These are phyloP conservation scores for Nycticebus coucang DNA, from an alignment of 2,113 vertebrate species.

Conservation along the genomic window DNA sequence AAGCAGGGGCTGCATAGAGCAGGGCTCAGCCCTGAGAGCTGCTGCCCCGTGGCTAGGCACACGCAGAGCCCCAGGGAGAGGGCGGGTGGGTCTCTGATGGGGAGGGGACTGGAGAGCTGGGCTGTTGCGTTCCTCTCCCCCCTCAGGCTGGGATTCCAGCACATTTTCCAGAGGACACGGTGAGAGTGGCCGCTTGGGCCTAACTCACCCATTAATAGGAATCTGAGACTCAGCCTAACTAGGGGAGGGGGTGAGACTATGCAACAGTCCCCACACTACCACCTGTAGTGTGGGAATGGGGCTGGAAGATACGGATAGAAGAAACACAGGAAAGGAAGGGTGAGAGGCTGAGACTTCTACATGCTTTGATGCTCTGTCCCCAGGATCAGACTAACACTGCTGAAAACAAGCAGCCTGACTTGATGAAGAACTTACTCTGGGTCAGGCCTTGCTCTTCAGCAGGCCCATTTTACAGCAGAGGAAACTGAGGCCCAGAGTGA, in stretches of 20 bases:
- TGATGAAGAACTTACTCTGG: not conserved
- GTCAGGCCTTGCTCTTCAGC: not conserved
- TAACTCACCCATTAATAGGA: not conserved
- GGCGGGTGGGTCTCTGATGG: not conserved
- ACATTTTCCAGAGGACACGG: not conserved
- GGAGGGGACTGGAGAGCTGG: not conserved
- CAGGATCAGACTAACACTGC: not conserved
- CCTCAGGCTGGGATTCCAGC: not conserved
- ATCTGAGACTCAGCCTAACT: not conserved
- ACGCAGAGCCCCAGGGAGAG: accelerated
- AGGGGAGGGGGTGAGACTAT: not conserved
- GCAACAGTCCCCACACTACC: accelerated
- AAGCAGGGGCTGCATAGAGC: not conserved
- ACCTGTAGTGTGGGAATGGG: not conserved
- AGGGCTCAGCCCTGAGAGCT: not conserved
- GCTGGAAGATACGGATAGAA: not conserved
- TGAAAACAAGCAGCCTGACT: not conserved
- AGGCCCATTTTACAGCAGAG: not conserved
- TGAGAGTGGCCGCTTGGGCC: not conserved
- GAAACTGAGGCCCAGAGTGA: not conserved
- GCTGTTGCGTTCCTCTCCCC: accelerated
- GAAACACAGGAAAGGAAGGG: not conserved
- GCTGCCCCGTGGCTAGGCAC: not conserved
- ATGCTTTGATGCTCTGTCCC: too few species aligned
- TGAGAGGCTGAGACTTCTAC: not conserved